Evolutionary conservation across 2,888 invertebrate genomes (phyloP), one percentile per base, ranked within the genome.

Genomic region (Napeogenes sylphis): DNA sequence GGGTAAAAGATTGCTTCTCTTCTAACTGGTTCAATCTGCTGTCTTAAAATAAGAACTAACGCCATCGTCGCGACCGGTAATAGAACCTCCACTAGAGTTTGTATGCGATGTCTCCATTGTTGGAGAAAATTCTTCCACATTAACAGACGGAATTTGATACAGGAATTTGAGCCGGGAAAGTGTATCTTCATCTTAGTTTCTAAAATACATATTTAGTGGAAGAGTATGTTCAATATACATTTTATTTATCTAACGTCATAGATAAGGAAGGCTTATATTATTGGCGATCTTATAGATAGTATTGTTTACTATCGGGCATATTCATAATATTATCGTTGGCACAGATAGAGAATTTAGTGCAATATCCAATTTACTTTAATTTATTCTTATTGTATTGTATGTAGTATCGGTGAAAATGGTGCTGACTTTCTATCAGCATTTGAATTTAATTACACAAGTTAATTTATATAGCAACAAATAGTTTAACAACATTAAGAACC

Each of bases 51-150:
- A 10, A 96, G 93, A 64, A 97, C 84, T 55, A 96, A 80, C 0
- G 93, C 78, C 67, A 93, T 92, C 67, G 95, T 94, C 3, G 93
- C 66, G 0, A 93, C 92, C 0, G 95, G 95, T 54, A 94, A 79
- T 0, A 94, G 60, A 12, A 97, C 82, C 81, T 96, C 96, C 46
- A 94, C 77, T 1, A 91, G 58, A 0, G 96, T 94, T 77, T 95
- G 94, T 53, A 92, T 68, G 58, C 93, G 93, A 80, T 94, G 94
- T 66, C 95, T 90, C 89, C 92, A 94, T 85, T 96, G 95, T 54
- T 96, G 92, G 3, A 94, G 82, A 85, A 94, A 95, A 81, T 96
- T 97, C 85, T 97, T 97, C 96, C 96, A 97, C 82, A 95, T 91
- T 64, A 97, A 85, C 67, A 97, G 86, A 13, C 90, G 79, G 77